Percentiles rank a stretch among this genome's conserved stretches.
phyloP scores from a whole-genome alignment of 2,797 vertebrate species.

The Melopsittacus undulatus region DNA sequence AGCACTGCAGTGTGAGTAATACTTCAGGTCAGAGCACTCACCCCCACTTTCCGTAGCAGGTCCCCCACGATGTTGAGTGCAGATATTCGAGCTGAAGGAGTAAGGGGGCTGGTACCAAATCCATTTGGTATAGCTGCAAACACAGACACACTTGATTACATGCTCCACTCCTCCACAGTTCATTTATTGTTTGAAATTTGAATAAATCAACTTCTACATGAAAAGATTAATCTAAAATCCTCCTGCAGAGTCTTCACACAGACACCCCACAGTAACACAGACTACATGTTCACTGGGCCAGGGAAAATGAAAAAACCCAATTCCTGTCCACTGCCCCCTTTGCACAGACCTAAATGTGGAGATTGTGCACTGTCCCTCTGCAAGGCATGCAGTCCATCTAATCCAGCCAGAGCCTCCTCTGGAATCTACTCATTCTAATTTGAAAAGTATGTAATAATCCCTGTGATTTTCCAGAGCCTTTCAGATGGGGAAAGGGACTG shows the following conservation, averaged over 20 bases:
- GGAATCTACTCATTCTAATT: neutral
- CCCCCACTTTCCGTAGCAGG: conserved; percentile 97
- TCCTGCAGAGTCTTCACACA: neutral
- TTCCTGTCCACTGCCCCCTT: neutral
- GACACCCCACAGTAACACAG: neutral
- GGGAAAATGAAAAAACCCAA: neutral
- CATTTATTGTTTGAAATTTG: neutral
- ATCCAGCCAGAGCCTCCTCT: neutral
- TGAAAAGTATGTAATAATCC: neutral
- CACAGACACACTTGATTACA: neutral
- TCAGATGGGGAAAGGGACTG: neutral
- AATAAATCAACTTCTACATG: neutral
- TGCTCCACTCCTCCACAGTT: neutral
- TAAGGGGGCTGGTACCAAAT: conserved; percentile 90
- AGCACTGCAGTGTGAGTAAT: neutral
- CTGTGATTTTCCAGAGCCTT: neutral
- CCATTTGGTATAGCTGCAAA: conserved; percentile 88
- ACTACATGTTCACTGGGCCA: neutral
- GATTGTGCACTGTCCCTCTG: neutral
- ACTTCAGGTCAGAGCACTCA: conserved; percentile 70
- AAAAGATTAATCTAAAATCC: neutral
- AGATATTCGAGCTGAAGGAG: conserved; percentile 95
- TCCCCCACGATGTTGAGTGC: conserved; percentile 98
- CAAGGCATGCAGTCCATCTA: neutral
- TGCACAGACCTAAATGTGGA: neutral